Conservation (phyloP, 2,888 invertebrate species). For the Drosophila sordidula region DNA sequence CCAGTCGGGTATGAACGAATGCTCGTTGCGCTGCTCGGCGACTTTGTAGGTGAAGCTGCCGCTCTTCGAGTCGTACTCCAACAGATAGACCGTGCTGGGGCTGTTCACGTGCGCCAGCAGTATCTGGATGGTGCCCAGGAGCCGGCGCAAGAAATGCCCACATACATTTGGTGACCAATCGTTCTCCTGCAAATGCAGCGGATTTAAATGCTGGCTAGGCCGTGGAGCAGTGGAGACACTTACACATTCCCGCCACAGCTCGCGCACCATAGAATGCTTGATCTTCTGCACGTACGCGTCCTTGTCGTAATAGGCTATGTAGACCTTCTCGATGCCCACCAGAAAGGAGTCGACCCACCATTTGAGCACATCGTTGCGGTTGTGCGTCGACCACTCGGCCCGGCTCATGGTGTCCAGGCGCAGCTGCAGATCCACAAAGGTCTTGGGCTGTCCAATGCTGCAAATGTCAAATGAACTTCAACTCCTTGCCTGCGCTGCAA, state of each 20-base stretch:
- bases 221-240: slow-evolving; percentile 19
- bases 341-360: slow-evolving; percentile 62
- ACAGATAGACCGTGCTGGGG: slow-evolving; percentile 44
- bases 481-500: not conserved
- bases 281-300: slow-evolving; percentile 29
- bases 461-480: not conserved
- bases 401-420: slow-evolving; percentile 47
- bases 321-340: slow-evolving; percentile 40
- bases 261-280: not conserved
- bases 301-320: slow-evolving; percentile 40
- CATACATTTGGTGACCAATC: slow-evolving; percentile 48
- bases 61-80: slow-evolving; percentile 37
- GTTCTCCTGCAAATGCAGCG: slow-evolving; percentile 22
- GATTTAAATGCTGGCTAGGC: too few relatives aligned
- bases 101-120: slow-evolving; percentile 31
- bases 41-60: slow-evolving; percentile 27
- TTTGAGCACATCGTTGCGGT: slow-evolving; percentile 30
- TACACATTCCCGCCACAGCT: slow-evolving; percentile 44
- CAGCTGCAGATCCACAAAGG: slow-evolving; percentile 48
- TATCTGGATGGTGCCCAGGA: slow-evolving; percentile 25
- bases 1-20: slow-evolving; percentile 66
- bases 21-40: slow-evolving; percentile 20
- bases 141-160: slow-evolving; percentile 37
- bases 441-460: not conserved
- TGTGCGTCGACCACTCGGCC: slow-evolving; percentile 40